Conservation (phyloP, 2,113 vertebrate genomes). For the Phyllostomus hastatus region DNA sequence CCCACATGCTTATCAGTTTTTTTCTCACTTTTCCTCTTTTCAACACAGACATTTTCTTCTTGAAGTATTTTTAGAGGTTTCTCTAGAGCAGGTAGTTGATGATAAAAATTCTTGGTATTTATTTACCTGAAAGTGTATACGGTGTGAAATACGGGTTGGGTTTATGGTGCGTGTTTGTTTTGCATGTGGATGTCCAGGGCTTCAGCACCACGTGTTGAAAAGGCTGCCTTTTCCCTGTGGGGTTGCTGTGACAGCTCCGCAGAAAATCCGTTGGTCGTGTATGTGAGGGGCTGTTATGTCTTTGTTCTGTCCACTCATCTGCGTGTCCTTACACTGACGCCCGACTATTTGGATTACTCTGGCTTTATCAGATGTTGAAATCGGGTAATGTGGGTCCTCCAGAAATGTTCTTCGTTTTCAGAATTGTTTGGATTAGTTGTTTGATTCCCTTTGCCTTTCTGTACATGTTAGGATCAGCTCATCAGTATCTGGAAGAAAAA, state of each 20-base stretch:
- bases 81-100: not conserved
- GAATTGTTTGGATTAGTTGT: not conserved
- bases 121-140: not conserved
- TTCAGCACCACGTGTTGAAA: not conserved
- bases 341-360: not conserved
- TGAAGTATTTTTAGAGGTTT: not conserved
- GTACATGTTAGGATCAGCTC: not conserved
- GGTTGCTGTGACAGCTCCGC: not conserved
- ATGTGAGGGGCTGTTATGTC: not conserved
- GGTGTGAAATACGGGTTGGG: not conserved
- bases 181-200: not conserved
- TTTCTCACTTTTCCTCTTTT: not conserved
- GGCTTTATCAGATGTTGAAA: constrained; percentile 11
- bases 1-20: not conserved
- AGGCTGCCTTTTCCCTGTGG: not conserved
- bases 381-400: not conserved
- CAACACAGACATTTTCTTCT: not conserved
- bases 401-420: not conserved
- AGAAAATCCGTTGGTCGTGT: not conserved
- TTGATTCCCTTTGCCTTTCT: not conserved
- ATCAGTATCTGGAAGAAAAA: not conserved
- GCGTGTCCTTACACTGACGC: not conserved
- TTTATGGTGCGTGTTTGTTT: not conserved
- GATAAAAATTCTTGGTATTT: not conserved
- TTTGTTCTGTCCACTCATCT: not conserved